These are phyloP conservation scores for Pelobates cultripes DNA, from an alignment of 2,797 vertebrate genomes.

Conservation along the genomic window DNA sequence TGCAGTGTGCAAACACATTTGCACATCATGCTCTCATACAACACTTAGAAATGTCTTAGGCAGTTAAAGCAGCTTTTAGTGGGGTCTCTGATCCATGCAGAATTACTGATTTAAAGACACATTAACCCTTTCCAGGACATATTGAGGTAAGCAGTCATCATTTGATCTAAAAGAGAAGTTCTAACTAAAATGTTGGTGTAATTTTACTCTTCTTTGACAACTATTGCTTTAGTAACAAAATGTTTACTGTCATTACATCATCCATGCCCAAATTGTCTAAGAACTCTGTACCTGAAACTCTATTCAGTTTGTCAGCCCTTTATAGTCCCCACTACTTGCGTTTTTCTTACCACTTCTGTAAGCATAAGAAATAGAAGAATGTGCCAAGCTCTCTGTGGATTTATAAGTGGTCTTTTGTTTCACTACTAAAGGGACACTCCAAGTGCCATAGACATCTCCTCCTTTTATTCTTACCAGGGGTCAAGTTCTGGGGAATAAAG, in stretches of 20 bases:
- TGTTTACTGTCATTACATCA: not conserved
- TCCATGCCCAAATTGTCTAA: too few species aligned
- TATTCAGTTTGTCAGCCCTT: too few species aligned
- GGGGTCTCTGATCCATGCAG: not conserved
- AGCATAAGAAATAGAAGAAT: too few species aligned
- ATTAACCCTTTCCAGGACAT: not conserved
- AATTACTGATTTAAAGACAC: not conserved
- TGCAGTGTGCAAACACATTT: constrained; percentile 4
- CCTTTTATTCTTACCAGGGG: too few species aligned
- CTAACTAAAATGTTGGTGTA: not conserved
- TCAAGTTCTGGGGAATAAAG: too few species aligned
- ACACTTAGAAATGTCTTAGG: not conserved
- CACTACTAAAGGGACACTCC: too few species aligned
- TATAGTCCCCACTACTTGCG: too few species aligned
- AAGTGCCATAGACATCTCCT: too few species aligned
- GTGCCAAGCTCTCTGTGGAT: too few species aligned
- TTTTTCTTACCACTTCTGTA: too few species aligned
- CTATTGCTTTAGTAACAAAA: not conserved
- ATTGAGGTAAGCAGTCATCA: not conserved
- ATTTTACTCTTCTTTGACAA: not conserved
- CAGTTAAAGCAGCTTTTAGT: not conserved
- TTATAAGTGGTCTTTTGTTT: too few species aligned
- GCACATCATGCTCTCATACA: not conserved
- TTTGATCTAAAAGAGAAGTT: not conserved
- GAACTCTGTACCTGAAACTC: too few species aligned